phyloP scores from a whole-genome alignment of 2,113 vertebrate genomes.

The Odocoileus hemionus region DNA sequence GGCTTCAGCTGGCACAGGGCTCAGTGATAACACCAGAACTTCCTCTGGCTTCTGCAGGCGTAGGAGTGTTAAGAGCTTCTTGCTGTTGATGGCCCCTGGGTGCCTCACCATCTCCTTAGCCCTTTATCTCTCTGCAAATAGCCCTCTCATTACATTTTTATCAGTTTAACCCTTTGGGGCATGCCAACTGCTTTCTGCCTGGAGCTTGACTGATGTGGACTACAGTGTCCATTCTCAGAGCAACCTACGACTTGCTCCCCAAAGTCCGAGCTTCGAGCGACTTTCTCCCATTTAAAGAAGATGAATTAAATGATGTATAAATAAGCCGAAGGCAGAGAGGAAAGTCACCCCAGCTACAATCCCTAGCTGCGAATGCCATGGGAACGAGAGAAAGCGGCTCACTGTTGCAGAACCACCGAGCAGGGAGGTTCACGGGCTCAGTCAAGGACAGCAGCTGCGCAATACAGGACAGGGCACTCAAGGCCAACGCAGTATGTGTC shows the following conservation, averaged over 20 bases:
- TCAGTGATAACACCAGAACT: background rate
- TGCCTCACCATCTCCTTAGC: background rate
- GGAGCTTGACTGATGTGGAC: background rate
- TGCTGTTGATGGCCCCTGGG: background rate
- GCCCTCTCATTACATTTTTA: background rate
- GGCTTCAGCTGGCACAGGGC: background rate
- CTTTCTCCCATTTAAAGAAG: background rate
- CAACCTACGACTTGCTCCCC: background rate
- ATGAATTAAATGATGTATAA: background rate
- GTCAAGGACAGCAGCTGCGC: background rate
- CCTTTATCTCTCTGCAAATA: background rate
- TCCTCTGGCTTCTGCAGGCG: fast-evolving
- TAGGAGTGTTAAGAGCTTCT: background rate
- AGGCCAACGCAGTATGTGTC: background rate
- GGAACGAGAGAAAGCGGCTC: background rate
- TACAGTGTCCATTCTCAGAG: background rate
- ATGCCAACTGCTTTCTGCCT: background rate
- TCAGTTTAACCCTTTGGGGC: background rate
- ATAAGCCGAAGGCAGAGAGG: background rate
- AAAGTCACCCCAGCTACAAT: background rate
- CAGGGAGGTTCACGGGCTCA: fast-evolving
- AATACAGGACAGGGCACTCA: background rate
- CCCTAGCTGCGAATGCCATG: background rate
- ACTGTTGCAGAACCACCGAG: background rate
- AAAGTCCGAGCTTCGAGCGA: background rate